Evolutionary conservation across 2,113 vertebrate species (phyloP).

Genomic region (Pomatostomus ruficeps): DNA sequence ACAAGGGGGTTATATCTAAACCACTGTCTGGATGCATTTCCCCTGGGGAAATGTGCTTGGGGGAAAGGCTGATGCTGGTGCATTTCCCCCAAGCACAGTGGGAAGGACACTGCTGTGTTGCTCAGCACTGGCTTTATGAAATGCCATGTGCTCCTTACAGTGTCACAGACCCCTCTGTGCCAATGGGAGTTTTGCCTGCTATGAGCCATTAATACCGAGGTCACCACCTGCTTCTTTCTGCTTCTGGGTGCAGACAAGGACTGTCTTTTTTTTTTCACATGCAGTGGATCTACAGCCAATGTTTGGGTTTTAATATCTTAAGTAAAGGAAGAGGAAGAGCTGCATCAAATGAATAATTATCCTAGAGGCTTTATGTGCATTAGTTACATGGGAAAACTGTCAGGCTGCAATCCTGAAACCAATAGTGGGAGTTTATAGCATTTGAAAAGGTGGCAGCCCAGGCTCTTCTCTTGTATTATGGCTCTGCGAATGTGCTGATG

Average conservation of each 20-base stretch:
- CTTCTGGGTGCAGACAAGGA: background rate
- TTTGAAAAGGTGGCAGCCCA: background rate
- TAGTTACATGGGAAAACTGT: background rate
- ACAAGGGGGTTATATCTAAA: background rate
- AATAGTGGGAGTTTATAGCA: background rate
- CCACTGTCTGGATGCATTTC: background rate
- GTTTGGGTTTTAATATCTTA: background rate
- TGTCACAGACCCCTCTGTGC: background rate
- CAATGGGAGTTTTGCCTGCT: background rate
- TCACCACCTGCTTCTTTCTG: slow-evolving; percentile 32
- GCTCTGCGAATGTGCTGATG: background rate
- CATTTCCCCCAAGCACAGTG: background rate
- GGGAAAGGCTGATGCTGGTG: background rate
- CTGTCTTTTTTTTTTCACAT: background rate
- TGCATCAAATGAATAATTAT: background rate
- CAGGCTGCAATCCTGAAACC: background rate
- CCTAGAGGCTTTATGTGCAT: background rate
- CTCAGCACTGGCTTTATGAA: background rate
- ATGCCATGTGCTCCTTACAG: background rate
- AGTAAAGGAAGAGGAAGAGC: background rate
- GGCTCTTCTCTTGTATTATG: background rate
- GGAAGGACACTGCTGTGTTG: background rate
- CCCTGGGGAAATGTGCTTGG: background rate
- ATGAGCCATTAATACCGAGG: slow-evolving; percentile 15
- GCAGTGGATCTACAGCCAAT: background rate